Percentiles rank a stretch among this genome's conserved stretches.
phyloP scores from a whole-genome alignment of 2,797 vertebrate species.

The Petrocephalus sullivani region DNA sequence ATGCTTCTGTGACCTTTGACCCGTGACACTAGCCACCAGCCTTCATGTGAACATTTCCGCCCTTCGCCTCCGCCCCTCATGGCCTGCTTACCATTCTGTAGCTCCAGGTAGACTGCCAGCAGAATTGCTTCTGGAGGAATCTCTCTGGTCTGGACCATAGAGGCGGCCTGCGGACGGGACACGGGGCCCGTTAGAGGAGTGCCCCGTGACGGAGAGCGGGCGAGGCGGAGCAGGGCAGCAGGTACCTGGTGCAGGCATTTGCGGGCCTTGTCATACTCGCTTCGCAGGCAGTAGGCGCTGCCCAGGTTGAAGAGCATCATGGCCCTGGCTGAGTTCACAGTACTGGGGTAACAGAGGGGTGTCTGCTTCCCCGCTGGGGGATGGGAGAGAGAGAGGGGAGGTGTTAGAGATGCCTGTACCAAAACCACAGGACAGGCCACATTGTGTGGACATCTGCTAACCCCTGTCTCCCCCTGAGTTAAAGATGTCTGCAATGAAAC shows the following conservation, averaged over 20 bases:
- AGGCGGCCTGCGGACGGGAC: constrained; percentile 72
- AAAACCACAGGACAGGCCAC: neutral
- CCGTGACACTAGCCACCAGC: neutral
- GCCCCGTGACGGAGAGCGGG: too few species aligned
- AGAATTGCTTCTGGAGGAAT: constrained; percentile 95
- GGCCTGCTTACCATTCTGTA: constrained; percentile 80
- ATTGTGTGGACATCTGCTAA: neutral
- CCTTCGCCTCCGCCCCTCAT: neutral
- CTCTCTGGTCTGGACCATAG: constrained; percentile 90
- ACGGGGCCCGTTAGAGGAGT: neutral
- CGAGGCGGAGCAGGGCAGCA: neutral
- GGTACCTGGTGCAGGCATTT: constrained; percentile 76
- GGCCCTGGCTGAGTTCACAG: constrained; percentile 81
- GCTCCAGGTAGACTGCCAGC: constrained; percentile 89
- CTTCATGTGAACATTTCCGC: neutral
- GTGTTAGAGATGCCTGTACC: neutral
- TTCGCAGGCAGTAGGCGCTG: constrained; percentile 92
- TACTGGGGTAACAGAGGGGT: constrained; percentile 90
- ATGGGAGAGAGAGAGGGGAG: too few species aligned
- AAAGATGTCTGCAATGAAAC: neutral
- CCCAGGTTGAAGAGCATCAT: constrained; percentile 98
- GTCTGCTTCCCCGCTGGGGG: constrained; percentile 83
- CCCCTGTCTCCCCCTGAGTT: neutral
- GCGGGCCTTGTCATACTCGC: constrained; percentile 95
- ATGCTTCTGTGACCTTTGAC: neutral